Evolutionary conservation across 1,140 invertebrate species (phyloP).

Genomic region (Rhysida immarginata): DNA sequence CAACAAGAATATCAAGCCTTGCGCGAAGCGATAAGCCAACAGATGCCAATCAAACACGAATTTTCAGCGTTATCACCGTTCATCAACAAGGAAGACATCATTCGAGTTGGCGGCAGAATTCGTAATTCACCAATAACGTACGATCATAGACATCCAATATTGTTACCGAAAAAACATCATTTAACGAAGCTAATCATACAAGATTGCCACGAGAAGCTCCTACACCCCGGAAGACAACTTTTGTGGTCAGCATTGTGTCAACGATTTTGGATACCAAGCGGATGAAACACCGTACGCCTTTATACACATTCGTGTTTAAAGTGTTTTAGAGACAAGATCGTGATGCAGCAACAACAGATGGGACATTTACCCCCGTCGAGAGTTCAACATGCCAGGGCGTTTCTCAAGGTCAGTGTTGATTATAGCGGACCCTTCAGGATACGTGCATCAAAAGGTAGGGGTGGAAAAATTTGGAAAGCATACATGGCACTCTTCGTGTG

Average conservation of each 20-base stretch:
- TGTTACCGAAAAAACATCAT: conserved; percentile 20
- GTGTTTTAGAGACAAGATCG: neutral
- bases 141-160: conserved; percentile 21
- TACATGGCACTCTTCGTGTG: no score
- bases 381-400: neutral
- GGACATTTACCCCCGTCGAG: neutral
- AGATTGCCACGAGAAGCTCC: conserved; percentile 16
- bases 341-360: neutral
- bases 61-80: conserved; percentile 22
- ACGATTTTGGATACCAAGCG: conserved; percentile 4
- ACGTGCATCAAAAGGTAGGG: neutral
- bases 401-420: neutral
- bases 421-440: neutral
- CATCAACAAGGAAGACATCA: conserved; percentile 24
- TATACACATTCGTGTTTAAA: neutral
- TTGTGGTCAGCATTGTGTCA: neutral
- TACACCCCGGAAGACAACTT: conserved; percentile 20
- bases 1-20: neutral
- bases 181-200: conserved; percentile 19
- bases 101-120: conserved; percentile 30
- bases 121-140: conserved; percentile 16
- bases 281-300: conserved; percentile 1
- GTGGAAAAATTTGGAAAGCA: neutral
- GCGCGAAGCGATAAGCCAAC: no score
- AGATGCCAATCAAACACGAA: neutral